Percentiles rank a stretch among this genome's conserved stretches.
Conservation (phyloP, 1,140 invertebrate species). For the Drosophila murphyi region DNA sequence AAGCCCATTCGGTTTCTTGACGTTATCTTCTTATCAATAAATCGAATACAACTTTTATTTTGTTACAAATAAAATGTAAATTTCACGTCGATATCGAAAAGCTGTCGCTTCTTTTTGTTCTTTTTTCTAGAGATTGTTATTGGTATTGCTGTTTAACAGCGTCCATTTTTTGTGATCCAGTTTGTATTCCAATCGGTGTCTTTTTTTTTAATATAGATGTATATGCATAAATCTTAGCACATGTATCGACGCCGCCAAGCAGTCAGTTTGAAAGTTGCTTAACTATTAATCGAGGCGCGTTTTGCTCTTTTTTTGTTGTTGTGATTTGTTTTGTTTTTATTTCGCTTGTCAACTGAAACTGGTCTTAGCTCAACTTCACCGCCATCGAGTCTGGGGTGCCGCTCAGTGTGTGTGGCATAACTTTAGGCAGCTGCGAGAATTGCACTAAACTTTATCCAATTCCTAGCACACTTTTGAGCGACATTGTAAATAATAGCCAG, state of each 20-base stretch:
- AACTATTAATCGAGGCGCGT: slow-evolving; percentile 37
- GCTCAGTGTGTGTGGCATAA: slow-evolving; percentile 17
- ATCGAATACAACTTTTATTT: slow-evolving; percentile 64
- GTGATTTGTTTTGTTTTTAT: too few species aligned
- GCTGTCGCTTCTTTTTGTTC: slow-evolving; percentile 3
- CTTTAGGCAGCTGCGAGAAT: slow-evolving; percentile 12
- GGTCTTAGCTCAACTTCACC: slow-evolving; percentile 25
- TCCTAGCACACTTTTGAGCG: slow-evolving; percentile 45
- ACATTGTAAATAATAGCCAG: not conserved
- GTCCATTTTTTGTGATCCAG: slow-evolving; percentile 51
- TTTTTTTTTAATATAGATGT: not conserved
- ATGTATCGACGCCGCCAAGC: not conserved
- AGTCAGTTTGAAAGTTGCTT: slow-evolving; percentile 44
- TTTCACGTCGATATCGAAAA: slow-evolving; percentile 15
- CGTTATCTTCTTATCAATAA: slow-evolving; percentile 47
- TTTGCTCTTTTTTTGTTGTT: not conserved
- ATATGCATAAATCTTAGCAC: not conserved
- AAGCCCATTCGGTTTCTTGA: slow-evolving; percentile 8
- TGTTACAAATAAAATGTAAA: slow-evolving; percentile 52
- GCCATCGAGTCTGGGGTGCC: too few species aligned
- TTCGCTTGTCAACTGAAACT: slow-evolving; percentile 44
- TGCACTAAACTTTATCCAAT: slow-evolving; percentile 3
- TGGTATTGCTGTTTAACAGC: slow-evolving; percentile 56
- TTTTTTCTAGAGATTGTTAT: slow-evolving; percentile 29
- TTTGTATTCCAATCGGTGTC: slow-evolving; percentile 48